phyloP scores from a whole-genome alignment of 2,888 invertebrate species.

The Acanthoscelides obtectus region DNA sequence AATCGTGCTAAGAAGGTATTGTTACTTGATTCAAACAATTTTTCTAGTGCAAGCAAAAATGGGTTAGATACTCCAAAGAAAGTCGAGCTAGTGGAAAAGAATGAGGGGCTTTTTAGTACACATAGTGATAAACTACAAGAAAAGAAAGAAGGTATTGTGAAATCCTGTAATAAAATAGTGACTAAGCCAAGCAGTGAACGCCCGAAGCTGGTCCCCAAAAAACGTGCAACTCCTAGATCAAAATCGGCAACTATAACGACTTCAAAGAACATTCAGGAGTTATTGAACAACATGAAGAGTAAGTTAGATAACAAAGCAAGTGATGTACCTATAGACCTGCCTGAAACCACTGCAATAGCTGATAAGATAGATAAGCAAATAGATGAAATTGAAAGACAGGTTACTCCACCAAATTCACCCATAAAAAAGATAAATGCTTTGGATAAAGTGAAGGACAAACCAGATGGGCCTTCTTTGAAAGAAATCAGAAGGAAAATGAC shows the following conservation, averaged over 20 bases:
- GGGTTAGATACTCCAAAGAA: conserved; percentile 18
- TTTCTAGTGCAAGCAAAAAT: conserved; percentile 14
- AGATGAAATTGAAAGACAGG: conserved; percentile 19
- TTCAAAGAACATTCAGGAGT: conserved; percentile 35
- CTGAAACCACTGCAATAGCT: conserved; percentile 4
- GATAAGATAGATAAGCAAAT: conserved; percentile 4
- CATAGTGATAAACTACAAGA: conserved; percentile 23
- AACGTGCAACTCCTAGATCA: conserved; percentile 16
- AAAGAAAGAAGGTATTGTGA: conserved; percentile 21
- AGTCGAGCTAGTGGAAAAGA: conserved; percentile 16
- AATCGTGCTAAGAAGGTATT: conserved; percentile 51
- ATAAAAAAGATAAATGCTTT: conserved; percentile 44
- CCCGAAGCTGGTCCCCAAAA: not conserved
- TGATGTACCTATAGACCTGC: not conserved
- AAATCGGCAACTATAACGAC: conserved; percentile 25
- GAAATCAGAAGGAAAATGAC: conserved; percentile 66
- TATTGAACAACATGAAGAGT: conserved; percentile 31
- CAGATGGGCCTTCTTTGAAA: conserved; percentile 61
- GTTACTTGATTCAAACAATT: conserved; percentile 36
- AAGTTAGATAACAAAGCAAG: conserved; percentile 3
- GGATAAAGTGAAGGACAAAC: conserved; percentile 49
- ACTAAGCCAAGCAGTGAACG: conserved; percentile 10
- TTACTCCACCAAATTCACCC: conserved; percentile 36
- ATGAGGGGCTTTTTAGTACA: conserved; percentile 9
- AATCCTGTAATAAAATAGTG: conserved; percentile 20